Evolutionary conservation across 2,888 invertebrate genomes (phyloP).

Genomic region (Allygus modestus): DNA sequence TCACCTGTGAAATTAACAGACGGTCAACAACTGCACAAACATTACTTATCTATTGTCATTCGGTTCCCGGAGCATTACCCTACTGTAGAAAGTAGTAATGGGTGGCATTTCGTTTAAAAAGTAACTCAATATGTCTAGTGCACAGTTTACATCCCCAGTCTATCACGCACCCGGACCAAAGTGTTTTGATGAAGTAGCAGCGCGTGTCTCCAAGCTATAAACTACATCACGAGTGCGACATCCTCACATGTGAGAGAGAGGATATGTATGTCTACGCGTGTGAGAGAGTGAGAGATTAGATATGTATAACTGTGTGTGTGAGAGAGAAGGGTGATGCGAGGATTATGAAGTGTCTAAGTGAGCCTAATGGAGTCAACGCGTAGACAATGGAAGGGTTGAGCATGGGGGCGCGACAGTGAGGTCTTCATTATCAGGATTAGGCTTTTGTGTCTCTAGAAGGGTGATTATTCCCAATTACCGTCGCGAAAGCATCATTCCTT

Average conservation of each 20-base stretch:
- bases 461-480: constrained; percentile 35
- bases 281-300: not conserved
- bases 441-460: constrained; percentile 40
- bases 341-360: constrained; percentile 48
- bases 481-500: constrained; percentile 12
- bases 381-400: constrained; percentile 48
- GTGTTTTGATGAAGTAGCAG: constrained; percentile 20
- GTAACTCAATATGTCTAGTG: not conserved
- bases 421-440: constrained; percentile 36
- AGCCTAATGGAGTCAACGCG: constrained; percentile 42
- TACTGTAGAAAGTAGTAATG: too few relatives aligned
- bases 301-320: not conserved
- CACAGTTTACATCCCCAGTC: not conserved
- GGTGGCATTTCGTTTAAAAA: not conserved
- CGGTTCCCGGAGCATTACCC: too few relatives aligned
- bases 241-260: constrained; percentile 10
- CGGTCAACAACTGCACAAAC: too few relatives aligned
- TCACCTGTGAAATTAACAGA: too few relatives aligned
- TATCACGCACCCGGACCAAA: not conserved
- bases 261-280: too few relatives aligned
- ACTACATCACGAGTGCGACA: not conserved
- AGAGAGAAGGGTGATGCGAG: not conserved
- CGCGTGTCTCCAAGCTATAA: constrained; percentile 35
- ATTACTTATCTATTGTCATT: too few relatives aligned
- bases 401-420: constrained; percentile 19